Evolutionary conservation across 2,888 invertebrate species (phyloP).

Genomic region (Drosophila melanosoma): DNA sequence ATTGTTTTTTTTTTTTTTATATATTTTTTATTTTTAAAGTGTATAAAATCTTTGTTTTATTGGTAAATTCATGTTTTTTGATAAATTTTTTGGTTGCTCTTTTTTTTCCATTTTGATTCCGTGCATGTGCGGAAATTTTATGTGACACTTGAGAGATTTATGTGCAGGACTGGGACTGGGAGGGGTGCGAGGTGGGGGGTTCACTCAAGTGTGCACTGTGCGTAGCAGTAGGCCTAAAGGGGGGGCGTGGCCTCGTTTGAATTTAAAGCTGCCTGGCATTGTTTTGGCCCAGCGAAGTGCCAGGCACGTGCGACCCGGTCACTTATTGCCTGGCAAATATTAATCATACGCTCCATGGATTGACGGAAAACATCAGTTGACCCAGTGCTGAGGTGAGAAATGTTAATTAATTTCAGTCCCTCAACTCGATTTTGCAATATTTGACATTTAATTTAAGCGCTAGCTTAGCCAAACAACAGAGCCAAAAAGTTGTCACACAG

Average conservation of each 20-base stretch:
- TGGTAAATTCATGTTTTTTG: constrained; percentile 25
- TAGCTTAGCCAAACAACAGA: constrained; percentile 27
- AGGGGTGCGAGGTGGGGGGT: background rate
- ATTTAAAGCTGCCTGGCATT: constrained; percentile 59
- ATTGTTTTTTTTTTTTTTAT: background rate
- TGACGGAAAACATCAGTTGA: constrained; percentile 26
- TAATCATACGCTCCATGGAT: constrained; percentile 70
- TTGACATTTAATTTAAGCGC: constrained; percentile 61
- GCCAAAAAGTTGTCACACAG: background rate
- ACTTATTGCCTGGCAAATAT: constrained; percentile 50
- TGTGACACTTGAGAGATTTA: constrained; percentile 80
- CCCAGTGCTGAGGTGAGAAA: background rate
- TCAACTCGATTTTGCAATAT: constrained; percentile 57
- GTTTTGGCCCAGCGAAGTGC: constrained; percentile 45
- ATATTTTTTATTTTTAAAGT: background rate
- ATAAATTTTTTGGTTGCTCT: constrained; percentile 25
- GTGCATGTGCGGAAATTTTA: constrained; percentile 79
- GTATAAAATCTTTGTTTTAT: constrained; percentile 19
- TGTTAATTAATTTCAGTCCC: constrained; percentile 65
- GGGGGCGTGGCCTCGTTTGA: constrained; percentile 67
- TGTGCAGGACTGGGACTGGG: constrained; percentile 12
- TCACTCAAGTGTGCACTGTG: constrained; percentile 19
- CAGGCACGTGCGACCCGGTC: constrained; percentile 62
- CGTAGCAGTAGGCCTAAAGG: constrained; percentile 30
- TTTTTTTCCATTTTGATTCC: constrained; percentile 73